Conservation (phyloP, 2,113 vertebrate species). For the Apodemus sylvaticus region DNA sequence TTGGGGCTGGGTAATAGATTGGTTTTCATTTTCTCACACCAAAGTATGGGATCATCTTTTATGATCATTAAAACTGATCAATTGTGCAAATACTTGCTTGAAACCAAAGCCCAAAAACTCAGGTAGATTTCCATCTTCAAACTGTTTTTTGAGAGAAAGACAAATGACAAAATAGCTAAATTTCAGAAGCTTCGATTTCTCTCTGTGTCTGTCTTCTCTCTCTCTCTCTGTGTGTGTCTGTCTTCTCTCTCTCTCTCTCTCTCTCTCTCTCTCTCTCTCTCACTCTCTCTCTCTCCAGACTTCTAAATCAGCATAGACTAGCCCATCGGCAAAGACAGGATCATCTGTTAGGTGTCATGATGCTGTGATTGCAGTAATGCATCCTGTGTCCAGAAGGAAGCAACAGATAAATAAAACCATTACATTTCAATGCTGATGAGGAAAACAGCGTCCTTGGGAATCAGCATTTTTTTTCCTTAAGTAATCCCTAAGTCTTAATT, state of each 20-base stretch:
- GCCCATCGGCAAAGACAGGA: neutral
- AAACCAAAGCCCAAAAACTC: neutral
- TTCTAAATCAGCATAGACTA: constrained; percentile 16
- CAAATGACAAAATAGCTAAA: constrained; percentile 14
- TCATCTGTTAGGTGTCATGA: constrained; percentile 9
- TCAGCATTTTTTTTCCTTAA: neutral
- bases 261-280: too few relatives aligned
- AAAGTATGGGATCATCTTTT: neutral
- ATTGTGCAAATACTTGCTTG: constrained; percentile 27
- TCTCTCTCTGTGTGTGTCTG: too few relatives aligned
- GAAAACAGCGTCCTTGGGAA: constrained; percentile 14
- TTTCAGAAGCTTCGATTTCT: neutral
- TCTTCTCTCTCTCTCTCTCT: too few relatives aligned
- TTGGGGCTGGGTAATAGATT: neutral
- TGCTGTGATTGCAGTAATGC: neutral
- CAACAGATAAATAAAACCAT: constrained; percentile 37
- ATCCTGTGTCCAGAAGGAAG: neutral
- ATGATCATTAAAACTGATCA: neutral
- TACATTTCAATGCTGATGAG: neutral
- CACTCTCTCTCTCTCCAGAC: neutral
- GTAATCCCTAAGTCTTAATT: neutral
- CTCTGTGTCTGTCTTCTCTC: too few relatives aligned
- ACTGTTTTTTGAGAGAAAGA: constrained; percentile 20
- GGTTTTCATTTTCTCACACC: neutral
- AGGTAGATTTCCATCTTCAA: constrained; percentile 16